phyloP scores from a whole-genome alignment of 1,140 invertebrate species.

The Ips nitidus region DNA sequence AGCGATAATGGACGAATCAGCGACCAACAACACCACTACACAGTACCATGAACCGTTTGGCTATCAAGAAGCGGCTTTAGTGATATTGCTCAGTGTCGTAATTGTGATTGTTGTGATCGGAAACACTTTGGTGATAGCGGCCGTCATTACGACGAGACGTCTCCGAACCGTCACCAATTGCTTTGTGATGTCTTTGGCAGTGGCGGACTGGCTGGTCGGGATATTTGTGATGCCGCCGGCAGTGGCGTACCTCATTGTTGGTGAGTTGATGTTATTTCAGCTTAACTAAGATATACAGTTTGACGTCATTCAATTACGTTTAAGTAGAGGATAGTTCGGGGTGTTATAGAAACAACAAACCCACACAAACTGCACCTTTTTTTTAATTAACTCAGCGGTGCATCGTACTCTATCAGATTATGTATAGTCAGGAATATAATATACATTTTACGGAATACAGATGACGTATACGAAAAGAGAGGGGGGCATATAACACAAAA shows the following conservation, averaged over 20 bases:
- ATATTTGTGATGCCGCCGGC: slow-evolving; percentile 94
- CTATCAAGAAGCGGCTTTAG: slow-evolving; percentile 46
- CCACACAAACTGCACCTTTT: no score
- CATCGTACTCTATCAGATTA: no score
- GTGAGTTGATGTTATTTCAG: slow-evolving; percentile 56
- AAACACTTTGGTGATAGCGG: slow-evolving; percentile 88
- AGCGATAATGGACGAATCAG: background rate
- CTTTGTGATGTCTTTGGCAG: slow-evolving; percentile 89
- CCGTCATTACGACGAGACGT: slow-evolving; percentile 87
- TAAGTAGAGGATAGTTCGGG: no score
- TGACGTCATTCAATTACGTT: no score
- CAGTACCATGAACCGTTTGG: slow-evolving; percentile 18
- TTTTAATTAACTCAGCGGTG: no score
- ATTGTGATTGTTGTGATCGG: slow-evolving; percentile 72
- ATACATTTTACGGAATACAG: no score
- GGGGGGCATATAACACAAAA: no score
- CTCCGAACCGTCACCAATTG: slow-evolving; percentile 93
- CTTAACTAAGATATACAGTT: no score
- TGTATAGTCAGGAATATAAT: no score
- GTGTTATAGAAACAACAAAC: no score
- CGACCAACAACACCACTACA: background rate
- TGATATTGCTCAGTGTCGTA: slow-evolving; percentile 58
- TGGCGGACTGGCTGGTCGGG: slow-evolving; percentile 88
- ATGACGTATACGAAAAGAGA: no score
- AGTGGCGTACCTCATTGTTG: slow-evolving; percentile 69